A percentile compares a stretch with the other conserved stretches of the same genome.
Evolutionary conservation across 2,888 invertebrate species (phyloP).

Genomic region (Hirtodrosophila alboralis): DNA sequence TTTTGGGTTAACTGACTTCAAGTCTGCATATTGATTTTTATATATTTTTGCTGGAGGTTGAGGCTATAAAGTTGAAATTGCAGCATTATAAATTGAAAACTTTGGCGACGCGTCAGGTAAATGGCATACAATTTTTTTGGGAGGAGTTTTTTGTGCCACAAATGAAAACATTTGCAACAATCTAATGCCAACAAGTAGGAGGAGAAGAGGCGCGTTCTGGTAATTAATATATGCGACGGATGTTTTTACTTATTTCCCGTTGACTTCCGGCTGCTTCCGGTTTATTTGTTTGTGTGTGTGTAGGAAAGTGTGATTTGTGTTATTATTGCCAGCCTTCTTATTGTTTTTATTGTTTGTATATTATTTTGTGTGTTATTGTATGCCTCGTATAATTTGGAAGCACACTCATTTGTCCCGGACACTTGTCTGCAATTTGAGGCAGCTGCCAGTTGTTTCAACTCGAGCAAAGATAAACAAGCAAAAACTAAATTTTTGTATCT

Average conservation of each 20-base stretch:
- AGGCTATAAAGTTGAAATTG: constrained; percentile 48
- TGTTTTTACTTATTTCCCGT: constrained; percentile 75
- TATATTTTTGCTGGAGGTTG: constrained; percentile 15
- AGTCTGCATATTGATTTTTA: constrained; percentile 7
- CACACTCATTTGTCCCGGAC: constrained; percentile 20
- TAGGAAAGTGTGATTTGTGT: background rate
- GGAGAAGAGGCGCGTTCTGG: constrained; percentile 28
- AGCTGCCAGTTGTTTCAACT: constrained; percentile 45
- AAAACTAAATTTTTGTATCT: constrained; percentile 32
- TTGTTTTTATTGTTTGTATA: constrained; percentile 20
- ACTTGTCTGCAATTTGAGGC: constrained; percentile 56
- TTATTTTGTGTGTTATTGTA: background rate
- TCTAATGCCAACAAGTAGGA: constrained; percentile 6
- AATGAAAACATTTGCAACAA: constrained; percentile 12
- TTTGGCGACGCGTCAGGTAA: constrained; percentile 21
- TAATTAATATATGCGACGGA: constrained; percentile 70
- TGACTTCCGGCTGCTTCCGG: constrained; percentile 67
- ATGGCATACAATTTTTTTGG: background rate
- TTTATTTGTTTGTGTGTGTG: constrained; percentile 29
- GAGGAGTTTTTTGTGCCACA: background rate
- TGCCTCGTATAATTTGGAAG: constrained; percentile 22
- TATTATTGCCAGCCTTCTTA: constrained; percentile 22
- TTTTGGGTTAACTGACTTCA: background rate
- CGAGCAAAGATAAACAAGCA: constrained; percentile 55
- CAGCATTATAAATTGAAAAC: constrained; percentile 33